phyloP scores from a whole-genome alignment of 1,140 invertebrate genomes.

The Aricia agestis region DNA sequence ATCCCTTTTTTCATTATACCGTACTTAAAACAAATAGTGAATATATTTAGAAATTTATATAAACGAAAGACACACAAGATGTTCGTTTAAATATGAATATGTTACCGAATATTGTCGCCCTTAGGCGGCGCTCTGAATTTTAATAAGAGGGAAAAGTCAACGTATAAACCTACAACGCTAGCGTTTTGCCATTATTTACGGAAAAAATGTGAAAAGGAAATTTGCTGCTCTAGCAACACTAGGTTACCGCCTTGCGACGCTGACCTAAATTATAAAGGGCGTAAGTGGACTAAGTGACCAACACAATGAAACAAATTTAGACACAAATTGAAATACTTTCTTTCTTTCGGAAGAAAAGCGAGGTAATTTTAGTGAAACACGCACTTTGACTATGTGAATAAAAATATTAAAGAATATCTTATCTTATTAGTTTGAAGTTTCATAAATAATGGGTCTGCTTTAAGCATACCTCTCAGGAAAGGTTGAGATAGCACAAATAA shows the following conservation, averaged over 20 bases:
- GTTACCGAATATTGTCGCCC: constrained; percentile 10
- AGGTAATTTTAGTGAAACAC: too few species aligned
- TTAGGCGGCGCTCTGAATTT: constrained; percentile 9
- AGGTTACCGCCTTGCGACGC: not conserved
- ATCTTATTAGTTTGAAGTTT: too few species aligned
- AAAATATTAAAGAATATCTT: too few species aligned
- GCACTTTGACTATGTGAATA: too few species aligned
- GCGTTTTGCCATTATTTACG: not conserved
- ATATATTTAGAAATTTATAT: constrained; percentile 7
- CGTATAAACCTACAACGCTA: not conserved
- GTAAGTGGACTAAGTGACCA: not conserved
- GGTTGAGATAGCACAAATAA: too few species aligned
- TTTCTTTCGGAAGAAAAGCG: not conserved
- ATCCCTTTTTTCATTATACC: not conserved
- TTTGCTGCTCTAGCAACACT: not conserved
- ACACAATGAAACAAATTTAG: not conserved
- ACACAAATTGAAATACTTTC: not conserved
- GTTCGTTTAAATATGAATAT: constrained; percentile 10
- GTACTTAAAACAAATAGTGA: not conserved
- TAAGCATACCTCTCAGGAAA: too few species aligned
- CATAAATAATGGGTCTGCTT: too few species aligned
- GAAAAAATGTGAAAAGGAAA: constrained; percentile 2
- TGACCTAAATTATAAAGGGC: not conserved
- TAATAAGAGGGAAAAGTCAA: constrained; percentile 1
- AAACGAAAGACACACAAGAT: constrained; percentile 9